Evolutionary conservation across 2,888 invertebrate species (phyloP), one percentile per base, ranked within the genome.

Genomic region (Idaea aversata): DNA sequence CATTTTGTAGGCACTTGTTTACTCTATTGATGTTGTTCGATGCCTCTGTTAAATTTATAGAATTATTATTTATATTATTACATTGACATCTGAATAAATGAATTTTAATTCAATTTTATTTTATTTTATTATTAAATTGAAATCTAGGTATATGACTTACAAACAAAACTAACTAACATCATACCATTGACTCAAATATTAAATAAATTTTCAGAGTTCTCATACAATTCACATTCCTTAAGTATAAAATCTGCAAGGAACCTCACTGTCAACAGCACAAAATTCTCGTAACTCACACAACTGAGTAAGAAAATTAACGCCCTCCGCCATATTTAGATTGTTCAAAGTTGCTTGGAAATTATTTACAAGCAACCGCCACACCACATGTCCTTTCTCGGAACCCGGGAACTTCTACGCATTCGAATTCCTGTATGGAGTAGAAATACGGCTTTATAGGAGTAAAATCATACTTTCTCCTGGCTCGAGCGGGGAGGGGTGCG

Each of bases 381-480:
- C 83, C 90, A 88, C 90, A 88, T 90, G 90, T 91, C 91, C 90
- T 89, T 86, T 88, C 86, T 84, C 83, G 83, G 86, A 86, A 84
- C 86, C 86, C 86, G 87, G 84, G 86, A 90, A 88, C 88, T 91
- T 90, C 82, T 77, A 76, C 86, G 88, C 90, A 90, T 89, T 92
- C 89, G 90, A 91, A 93, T 93, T 91, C 91, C 92, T 91, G 90
- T 92, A 91, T 92, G 91, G 88, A 92, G 92, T 92, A 91, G 93
- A 91, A 93, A 92, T 93, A 91, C 92, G 90, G 91, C 91, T 92
- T 93, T 93, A 92, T 92, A 89, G 91, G 92, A 92, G 91, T 90
- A 92, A 92, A 93, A 92, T 93, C 93, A 91, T 92, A 93, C 92
- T 93, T 93, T 93, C 92, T 91, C 92, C 85, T 87, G 84, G 80